Evolutionary conservation across 92 coral and sea anemone genomes (phyloP).

Genomic region (Porites cylindrica): DNA sequence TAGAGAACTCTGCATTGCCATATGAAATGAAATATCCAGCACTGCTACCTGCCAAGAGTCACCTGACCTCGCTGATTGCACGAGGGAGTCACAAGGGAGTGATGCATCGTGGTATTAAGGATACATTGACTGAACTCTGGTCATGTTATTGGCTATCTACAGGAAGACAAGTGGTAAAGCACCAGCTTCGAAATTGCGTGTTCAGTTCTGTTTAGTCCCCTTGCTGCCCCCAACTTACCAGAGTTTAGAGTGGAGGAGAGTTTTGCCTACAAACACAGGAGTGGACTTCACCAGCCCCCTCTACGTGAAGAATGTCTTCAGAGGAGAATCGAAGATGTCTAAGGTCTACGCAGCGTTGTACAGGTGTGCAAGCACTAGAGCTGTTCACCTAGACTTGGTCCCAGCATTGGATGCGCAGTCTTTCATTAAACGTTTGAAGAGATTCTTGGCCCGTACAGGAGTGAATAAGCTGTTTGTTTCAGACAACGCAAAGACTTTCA

Average conservation of each 20-base stretch:
- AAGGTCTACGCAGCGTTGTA: conserved; percentile 52
- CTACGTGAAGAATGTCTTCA: conserved; percentile 33
- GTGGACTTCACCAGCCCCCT: conserved; percentile 61
- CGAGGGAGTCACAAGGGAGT: conserved; percentile 38
- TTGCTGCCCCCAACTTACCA: conserved; percentile 38
- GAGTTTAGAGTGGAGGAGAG: conserved; percentile 31
- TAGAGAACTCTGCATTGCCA: conserved; percentile 28
- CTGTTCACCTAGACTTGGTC: conserved; percentile 33
- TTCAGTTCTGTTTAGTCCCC: conserved; percentile 44
- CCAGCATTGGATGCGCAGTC: conserved; percentile 40
- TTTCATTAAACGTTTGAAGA: conserved; percentile 43
- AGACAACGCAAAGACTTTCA: conserved; percentile 52
- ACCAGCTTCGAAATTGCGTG: conserved; percentile 9
- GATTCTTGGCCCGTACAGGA: conserved; percentile 56
- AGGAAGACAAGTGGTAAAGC: conserved; percentile 52
- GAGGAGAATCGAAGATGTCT: conserved; percentile 43
- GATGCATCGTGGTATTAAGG: conserved; percentile 25
- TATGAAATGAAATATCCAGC: conserved; percentile 39
- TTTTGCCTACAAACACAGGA: conserved; percentile 56
- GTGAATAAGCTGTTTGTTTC: conserved; percentile 24
- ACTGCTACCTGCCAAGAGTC: conserved; percentile 20
- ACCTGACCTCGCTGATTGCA: conserved; percentile 40
- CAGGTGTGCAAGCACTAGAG: conserved; percentile 44
- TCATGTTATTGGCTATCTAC: conserved; percentile 30
- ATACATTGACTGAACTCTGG: conserved; percentile 43